Base-by-base conservation (phyloP, 2,888 invertebrate genomes). In the Noctua fimbriata region DNA sequence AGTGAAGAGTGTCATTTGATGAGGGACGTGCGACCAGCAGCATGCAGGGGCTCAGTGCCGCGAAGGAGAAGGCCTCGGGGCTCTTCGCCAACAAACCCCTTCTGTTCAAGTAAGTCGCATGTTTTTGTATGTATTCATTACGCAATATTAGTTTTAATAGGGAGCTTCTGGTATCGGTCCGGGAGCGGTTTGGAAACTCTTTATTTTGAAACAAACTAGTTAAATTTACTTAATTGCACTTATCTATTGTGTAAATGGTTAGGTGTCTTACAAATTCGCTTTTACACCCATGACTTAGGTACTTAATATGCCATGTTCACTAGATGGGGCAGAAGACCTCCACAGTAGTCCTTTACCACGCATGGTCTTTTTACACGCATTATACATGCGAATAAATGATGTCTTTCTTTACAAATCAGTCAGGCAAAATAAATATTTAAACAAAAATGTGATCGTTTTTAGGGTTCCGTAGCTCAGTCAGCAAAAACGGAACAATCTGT, bases 11-110 rank as follows among this genome's bases (percentile, higher is more conserved):
- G 91, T 90, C 91, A 87, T 93, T 96, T 94, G 93, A 96, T 96
- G 96, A 91, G 93, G 95, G 91, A 93, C 89, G 92, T 90, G 91
- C 91, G 89, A 91, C 89, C 89, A 89, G 92, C 92, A 91, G 91
- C 92, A 96, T 97, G 96, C 96, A 96, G 94, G 96, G 95, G 95
- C 95, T 97, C 89, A 94, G 94, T 87, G 95, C 96, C 94, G 96
- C 96, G 92, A 97, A 97, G 92, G 96, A 97, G 91, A 97, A 96
- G 94, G 96, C 96, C 91, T 95, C 96, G 65, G 96, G 96, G 92
- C 95, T 97, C 85, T 96, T 97, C 92, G 95, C 95, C 90, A 96
- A 93, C 93, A 96, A 95, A 93, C 96, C 96, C 91, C 94, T 96
- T 89, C 91, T 95, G 73, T 95, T 96, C 95, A 96, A 95, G 96